Evolutionary conservation across 2,888 invertebrate species (phyloP).

Genomic region (Glyphotaelius pellucidus): DNA sequence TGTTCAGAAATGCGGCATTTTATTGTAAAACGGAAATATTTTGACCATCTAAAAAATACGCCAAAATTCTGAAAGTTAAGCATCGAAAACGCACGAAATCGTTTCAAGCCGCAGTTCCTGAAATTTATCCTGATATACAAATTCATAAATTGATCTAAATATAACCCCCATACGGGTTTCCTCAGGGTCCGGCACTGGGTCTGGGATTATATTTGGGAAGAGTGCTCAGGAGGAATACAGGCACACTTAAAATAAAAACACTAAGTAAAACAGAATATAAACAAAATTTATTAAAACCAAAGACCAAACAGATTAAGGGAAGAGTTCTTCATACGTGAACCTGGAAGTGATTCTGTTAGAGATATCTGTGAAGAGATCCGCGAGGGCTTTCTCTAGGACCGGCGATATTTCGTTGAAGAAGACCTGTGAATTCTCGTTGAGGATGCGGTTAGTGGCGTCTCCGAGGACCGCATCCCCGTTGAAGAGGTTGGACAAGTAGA

Average conservation of each 20-base stretch:
- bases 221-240: too few relatives aligned
- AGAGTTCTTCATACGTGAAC: constrained; percentile 84
- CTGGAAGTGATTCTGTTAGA: constrained; percentile 83
- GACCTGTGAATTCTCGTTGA: constrained; percentile 82
- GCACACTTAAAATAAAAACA: not conserved
- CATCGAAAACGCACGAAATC: too few relatives aligned
- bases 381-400: constrained; percentile 80
- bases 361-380: constrained; percentile 82
- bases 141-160: too few relatives aligned
- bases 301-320: constrained; percentile 73
- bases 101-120: not conserved
- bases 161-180: too few relatives aligned
- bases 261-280: not conserved
- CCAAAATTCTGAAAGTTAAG: too few relatives aligned
- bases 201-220: too few relatives aligned
- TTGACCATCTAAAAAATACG: too few relatives aligned
- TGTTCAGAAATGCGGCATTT: too few relatives aligned
- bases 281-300: constrained; percentile 6
- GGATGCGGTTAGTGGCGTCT: constrained; percentile 81
- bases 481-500: constrained; percentile 82
- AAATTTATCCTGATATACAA: too few relatives aligned
- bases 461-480: constrained; percentile 82
- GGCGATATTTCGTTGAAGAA: constrained; percentile 84
- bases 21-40: too few relatives aligned
- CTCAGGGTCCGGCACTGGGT: too few relatives aligned